A percentile compares a stretch with the other conserved stretches of the same genome.
Evolutionary conservation across 2,888 invertebrate species (phyloP).

Genomic region (Neelides folsomi): DNA sequence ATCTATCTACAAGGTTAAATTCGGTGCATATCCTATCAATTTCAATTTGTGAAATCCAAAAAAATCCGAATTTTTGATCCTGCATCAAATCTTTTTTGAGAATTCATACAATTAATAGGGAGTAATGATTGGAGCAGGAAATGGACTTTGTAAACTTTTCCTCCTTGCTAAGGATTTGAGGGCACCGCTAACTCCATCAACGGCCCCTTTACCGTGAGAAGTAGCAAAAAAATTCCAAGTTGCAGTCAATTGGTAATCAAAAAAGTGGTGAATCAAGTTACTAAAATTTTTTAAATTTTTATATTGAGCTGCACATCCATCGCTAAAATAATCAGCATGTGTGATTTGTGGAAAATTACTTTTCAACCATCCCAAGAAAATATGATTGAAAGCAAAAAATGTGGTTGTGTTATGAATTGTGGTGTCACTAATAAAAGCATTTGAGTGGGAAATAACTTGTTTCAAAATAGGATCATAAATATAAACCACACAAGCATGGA

Average conservation of each 20-base stretch:
- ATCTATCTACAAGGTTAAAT: too few relatives aligned
- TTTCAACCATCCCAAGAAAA: too few relatives aligned
- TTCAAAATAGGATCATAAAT: too few relatives aligned
- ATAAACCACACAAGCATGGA: too few relatives aligned
- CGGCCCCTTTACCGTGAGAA: conserved; percentile 6
- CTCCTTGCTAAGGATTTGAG: neutral
- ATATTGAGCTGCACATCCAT: conserved; percentile 9
- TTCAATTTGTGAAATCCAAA: too few relatives aligned
- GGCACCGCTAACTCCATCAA: neutral
- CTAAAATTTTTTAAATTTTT: conserved; percentile 6
- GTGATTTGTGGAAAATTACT: neutral
- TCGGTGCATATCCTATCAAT: too few relatives aligned
- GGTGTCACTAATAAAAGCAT: too few relatives aligned
- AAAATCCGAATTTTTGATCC: too few relatives aligned
- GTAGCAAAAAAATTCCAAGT: conserved; percentile 7
- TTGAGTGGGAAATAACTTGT: neutral
- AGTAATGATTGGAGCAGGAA: neutral
- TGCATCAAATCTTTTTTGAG: too few relatives aligned
- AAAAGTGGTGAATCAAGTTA: neutral
- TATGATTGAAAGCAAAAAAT: too few relatives aligned
- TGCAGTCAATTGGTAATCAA: conserved; percentile 1
- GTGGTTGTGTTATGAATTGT: too few relatives aligned
- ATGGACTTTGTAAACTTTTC: neutral
- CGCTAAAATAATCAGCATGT: conserved; percentile 2
- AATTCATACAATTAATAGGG: neutral